Evolutionary conservation across 2,113 vertebrate species (phyloP).

Genomic region (Petrocephalus zakoni): DNA sequence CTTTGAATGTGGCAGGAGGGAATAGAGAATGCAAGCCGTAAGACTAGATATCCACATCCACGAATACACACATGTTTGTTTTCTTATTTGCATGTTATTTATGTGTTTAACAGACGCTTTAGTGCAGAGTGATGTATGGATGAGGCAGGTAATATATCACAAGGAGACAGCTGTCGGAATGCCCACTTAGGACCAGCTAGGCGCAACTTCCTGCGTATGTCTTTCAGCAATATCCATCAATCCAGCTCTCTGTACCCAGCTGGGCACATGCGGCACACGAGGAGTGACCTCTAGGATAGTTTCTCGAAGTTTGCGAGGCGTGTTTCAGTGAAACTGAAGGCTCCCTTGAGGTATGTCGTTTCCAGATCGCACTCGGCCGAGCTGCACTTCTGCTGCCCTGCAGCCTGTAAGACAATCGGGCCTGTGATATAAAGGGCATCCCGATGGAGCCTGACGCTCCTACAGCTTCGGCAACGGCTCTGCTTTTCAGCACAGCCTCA

Average conservation of each 20-base stretch:
- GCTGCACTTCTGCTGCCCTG: neutral
- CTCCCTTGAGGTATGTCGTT: neutral
- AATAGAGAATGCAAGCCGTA: neutral
- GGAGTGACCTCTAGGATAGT: constrained; percentile 6
- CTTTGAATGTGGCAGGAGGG: neutral
- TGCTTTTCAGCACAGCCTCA: neutral
- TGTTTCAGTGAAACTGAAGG: constrained; percentile 2
- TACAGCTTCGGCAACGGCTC: neutral
- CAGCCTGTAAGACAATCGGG: neutral
- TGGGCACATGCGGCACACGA: neutral
- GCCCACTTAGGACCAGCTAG: neutral
- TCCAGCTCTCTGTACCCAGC: neutral
- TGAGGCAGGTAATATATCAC: neutral
- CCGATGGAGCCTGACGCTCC: neutral
- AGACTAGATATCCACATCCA: neutral
- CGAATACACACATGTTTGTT: neutral
- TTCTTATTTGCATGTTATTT: no score
- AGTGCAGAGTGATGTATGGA: neutral
- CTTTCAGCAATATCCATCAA: neutral
- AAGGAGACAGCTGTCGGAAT: neutral
- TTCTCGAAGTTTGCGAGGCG: neutral
- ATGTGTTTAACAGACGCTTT: neutral
- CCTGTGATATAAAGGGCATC: neutral
- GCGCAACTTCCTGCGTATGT: neutral
- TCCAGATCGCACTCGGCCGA: neutral